phyloP scores from a whole-genome alignment of 1,140 invertebrate species.

The Achatina immaculata region DNA sequence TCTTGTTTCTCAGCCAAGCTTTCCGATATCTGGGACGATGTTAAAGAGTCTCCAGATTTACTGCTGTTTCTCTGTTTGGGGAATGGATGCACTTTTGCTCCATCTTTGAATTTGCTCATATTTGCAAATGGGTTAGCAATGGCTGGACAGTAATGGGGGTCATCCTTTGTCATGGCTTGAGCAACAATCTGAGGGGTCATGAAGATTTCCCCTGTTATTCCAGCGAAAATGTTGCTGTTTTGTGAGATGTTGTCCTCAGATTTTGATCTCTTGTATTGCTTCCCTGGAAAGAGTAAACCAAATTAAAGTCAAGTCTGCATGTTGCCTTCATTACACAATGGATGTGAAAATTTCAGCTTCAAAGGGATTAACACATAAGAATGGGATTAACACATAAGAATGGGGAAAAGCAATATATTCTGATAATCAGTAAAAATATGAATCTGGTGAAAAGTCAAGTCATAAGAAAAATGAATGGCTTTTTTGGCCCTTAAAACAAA shows the following conservation, averaged over 20 bases:
- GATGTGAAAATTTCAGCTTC: too few relatives aligned
- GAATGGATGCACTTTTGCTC: constrained; percentile 61
- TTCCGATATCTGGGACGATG: constrained; percentile 55
- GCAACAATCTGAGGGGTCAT: constrained; percentile 60
- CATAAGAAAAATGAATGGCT: too few relatives aligned
- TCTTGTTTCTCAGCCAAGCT: constrained; percentile 19
- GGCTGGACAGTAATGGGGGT: constrained; percentile 66
- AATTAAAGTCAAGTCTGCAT: too few relatives aligned
- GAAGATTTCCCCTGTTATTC: constrained; percentile 30
- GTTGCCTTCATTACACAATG: too few relatives aligned
- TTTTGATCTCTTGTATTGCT: constrained; percentile 56
- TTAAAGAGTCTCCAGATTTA: constrained; percentile 36
- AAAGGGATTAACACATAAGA: too few relatives aligned
- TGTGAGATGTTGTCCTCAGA: constrained; percentile 65
- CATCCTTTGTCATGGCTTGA: constrained; percentile 67
- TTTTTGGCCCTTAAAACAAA: too few relatives aligned
- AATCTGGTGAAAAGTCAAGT: too few relatives aligned
- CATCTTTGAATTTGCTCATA: constrained; percentile 57
- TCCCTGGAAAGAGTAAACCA: constrained; percentile 7
- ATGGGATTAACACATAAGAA: too few relatives aligned
- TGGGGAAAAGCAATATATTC: too few relatives aligned
- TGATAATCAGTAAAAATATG: too few relatives aligned
- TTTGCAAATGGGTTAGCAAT: constrained; percentile 63
- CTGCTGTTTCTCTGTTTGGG: constrained; percentile 39
- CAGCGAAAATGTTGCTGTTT: constrained; percentile 46